These are phyloP conservation scores for Chrysotoxum bicinctum DNA, from an alignment of 2,888 invertebrate genomes.

Conservation along the genomic window DNA sequence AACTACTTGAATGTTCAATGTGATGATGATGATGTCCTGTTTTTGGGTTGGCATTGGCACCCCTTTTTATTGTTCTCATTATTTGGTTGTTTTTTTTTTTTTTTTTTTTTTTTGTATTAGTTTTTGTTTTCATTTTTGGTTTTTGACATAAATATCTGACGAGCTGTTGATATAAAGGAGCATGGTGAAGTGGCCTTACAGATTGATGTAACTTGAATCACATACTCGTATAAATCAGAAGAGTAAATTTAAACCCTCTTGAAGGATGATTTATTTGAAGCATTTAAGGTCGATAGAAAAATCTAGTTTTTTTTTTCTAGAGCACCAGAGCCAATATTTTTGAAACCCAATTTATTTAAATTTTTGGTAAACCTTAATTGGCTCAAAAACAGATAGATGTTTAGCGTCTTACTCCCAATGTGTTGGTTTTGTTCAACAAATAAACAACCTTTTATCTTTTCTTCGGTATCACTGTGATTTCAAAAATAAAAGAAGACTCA, in stretches of 20 bases:
- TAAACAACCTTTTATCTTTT: too few relatives aligned
- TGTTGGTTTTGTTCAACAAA: too few relatives aligned
- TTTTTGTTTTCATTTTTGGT: neutral
- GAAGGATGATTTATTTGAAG: neutral
- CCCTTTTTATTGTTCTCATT: conserved; percentile 37
- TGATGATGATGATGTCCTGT: conserved; percentile 53
- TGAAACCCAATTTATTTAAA: too few relatives aligned
- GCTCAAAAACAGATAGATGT: too few relatives aligned
- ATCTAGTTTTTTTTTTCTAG: too few relatives aligned
- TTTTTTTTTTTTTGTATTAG: neutral
- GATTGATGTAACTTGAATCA: conserved; percentile 7
- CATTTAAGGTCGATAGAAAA: too few relatives aligned
- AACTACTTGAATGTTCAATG: conserved; percentile 38
- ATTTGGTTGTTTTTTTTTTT: conserved; percentile 13
- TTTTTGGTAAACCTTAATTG: too few relatives aligned
- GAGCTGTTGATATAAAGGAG: conserved; percentile 27
- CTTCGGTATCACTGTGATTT: too few relatives aligned
- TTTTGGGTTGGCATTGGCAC: conserved; percentile 37
- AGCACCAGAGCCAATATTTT: too few relatives aligned
- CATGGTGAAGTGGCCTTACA: conserved; percentile 18
- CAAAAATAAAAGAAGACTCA: too few relatives aligned
- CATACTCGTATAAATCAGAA: conserved; percentile 21
- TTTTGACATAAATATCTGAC: conserved; percentile 50
- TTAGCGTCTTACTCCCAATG: too few relatives aligned
- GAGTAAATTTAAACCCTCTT: neutral